Conservation (phyloP, 2,113 vertebrate species). For the Ophthalmotilapia sp. region DNA sequence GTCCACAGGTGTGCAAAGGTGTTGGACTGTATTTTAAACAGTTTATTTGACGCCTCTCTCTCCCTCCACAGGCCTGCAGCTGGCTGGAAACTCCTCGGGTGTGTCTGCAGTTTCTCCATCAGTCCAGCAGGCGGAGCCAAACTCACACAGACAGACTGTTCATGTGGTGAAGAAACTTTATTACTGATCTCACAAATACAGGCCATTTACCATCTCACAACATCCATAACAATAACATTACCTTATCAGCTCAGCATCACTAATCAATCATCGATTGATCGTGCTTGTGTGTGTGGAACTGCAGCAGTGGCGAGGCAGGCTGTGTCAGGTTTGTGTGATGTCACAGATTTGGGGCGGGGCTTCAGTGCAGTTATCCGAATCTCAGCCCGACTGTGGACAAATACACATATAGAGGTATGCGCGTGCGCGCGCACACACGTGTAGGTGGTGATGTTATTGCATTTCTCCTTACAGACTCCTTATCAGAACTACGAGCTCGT, state of each 20-base stretch:
- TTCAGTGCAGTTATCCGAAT: neutral
- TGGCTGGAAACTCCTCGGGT: neutral
- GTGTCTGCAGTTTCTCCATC: neutral
- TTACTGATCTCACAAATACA: neutral
- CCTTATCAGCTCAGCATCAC: neutral
- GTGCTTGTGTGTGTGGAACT: neutral
- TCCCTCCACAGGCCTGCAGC: neutral
- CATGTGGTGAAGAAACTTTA: neutral
- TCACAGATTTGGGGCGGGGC: neutral
- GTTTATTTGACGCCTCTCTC: neutral
- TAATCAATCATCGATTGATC: neutral
- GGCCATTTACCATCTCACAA: neutral
- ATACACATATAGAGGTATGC: neutral
- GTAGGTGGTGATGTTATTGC: neutral
- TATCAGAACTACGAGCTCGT: neutral
- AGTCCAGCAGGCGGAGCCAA: neutral
- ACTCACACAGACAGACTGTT: neutral
- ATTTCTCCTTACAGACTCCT: neutral
- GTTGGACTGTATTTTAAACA: neutral
- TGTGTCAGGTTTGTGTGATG: slow-evolving; percentile 17
- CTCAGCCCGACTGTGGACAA: neutral
- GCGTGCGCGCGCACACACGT: fast-evolving
- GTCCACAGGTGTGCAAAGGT: neutral
- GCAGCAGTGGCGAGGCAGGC: neutral
- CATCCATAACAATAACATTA: neutral